These are phyloP conservation scores for Styela clava DNA, from an alignment of 23 tunicate species.

Conservation along the genomic window DNA sequence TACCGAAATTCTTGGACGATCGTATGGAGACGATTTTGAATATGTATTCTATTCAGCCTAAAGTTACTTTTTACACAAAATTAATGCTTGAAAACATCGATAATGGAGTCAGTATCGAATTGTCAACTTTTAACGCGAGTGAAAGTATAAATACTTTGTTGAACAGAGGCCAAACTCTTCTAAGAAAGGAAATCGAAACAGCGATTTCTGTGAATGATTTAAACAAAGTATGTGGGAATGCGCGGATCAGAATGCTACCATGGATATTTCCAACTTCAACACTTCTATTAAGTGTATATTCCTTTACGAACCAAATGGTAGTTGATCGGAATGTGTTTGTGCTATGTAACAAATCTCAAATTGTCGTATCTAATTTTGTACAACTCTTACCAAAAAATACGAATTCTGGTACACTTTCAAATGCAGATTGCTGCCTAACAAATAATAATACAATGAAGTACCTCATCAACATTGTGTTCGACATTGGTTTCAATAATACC, in stretches of 20 bases:
- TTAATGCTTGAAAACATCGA: not conserved
- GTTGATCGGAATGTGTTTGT: not conserved
- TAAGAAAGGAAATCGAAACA: not conserved
- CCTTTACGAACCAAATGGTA: not conserved
- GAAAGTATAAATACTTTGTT: not conserved
- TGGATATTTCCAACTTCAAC: not conserved
- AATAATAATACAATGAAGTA: too few species aligned
- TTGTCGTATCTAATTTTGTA: not conserved
- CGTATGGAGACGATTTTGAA: not conserved
- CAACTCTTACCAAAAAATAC: not conserved
- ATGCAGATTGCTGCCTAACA: too few species aligned
- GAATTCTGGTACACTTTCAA: too few species aligned
- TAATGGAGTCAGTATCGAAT: not conserved
- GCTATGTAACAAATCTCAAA: not conserved
- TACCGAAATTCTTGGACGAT: not conserved
- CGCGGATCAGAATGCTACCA: not conserved
- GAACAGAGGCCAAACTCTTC: not conserved
- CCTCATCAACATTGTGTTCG: too few species aligned
- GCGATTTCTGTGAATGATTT: not conserved
- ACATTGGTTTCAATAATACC: not conserved
- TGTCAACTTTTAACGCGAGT: not conserved
- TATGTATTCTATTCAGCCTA: not conserved
- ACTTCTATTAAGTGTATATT: too few species aligned
- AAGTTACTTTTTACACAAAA: not conserved
- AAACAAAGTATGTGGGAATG: not conserved